A percentile compares a stretch with the other conserved stretches of the same genome.
phyloP scores from a whole-genome alignment of 2,113 vertebrate genomes.

The Ginglymostoma cirratum region DNA sequence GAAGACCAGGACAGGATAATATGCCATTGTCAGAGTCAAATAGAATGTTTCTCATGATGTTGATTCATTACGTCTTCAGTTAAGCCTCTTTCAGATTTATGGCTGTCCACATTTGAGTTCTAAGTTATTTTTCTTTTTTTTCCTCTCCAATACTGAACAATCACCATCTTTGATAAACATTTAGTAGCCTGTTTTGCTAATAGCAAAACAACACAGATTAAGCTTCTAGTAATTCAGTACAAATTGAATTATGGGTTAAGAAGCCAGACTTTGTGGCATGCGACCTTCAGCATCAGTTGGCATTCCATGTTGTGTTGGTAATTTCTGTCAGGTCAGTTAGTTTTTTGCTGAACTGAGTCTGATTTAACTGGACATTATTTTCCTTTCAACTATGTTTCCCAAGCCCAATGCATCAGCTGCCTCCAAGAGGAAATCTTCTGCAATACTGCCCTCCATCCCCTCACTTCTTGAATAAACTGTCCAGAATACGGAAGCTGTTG shows the following conservation, averaged over 20 bases:
- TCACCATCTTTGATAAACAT: background rate
- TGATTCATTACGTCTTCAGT: background rate
- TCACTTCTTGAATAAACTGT: background rate
- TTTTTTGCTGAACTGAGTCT: background rate
- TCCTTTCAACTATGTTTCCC: background rate
- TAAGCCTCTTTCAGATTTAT: background rate
- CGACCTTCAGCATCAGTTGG: background rate
- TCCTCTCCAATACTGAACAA: background rate
- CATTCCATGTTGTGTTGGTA: background rate
- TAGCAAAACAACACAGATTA: background rate
- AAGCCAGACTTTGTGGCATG: background rate
- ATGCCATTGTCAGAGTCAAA: background rate
- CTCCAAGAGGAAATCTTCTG: background rate
- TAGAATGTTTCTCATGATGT: background rate
- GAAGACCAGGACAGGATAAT: background rate
- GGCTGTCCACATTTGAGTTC: background rate
- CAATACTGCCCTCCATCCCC: background rate
- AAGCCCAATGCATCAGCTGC: background rate
- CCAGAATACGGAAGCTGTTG: background rate
- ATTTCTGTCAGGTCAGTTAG: background rate
- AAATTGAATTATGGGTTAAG: background rate
- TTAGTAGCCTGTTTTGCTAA: background rate
- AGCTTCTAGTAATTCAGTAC: background rate
- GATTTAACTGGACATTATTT: background rate
- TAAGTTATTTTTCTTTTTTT: background rate